These are phyloP conservation scores for Calyptomena viridis DNA, from an alignment of 2,113 vertebrate genomes.

Conservation along the genomic window DNA sequence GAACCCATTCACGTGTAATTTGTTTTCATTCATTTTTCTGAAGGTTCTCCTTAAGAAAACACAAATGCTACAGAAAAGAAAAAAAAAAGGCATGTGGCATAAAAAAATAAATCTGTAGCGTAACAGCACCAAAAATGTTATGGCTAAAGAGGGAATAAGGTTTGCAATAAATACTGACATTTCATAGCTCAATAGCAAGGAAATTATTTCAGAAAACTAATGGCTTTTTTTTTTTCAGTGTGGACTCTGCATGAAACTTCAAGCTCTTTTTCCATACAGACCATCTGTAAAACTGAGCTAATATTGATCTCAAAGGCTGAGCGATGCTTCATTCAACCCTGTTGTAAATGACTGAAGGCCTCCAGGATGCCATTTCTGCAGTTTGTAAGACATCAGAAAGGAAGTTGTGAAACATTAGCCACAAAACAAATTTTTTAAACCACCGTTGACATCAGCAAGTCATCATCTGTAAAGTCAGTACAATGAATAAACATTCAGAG, in stretches of 20 bases:
- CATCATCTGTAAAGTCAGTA: background rate
- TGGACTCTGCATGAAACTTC: background rate
- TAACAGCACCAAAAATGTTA: constrained; percentile 8
- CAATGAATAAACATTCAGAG: background rate
- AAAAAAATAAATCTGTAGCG: background rate
- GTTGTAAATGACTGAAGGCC: background rate
- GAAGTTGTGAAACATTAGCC: constrained; percentile 11
- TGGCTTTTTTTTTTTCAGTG: background rate
- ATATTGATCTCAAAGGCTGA: constrained; percentile 18
- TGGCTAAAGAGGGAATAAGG: constrained; percentile 27
- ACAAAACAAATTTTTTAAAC: background rate
- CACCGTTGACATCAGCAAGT: background rate
- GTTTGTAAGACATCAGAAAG: background rate
- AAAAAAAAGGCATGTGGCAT: background rate
- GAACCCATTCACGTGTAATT: background rate
- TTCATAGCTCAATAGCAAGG: constrained; percentile 35
- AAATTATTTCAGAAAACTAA: constrained; percentile 42
- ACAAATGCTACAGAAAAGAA: background rate
- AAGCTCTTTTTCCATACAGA: constrained; percentile 24
- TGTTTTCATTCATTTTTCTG: background rate
- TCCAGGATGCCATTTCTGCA: background rate
- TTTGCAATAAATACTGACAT: constrained; percentile 29
- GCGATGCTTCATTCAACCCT: constrained; percentile 3
- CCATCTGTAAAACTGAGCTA: constrained; percentile 33
- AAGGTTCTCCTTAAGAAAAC: background rate